A percentile compares a stretch with the other conserved stretches of the same genome.
phyloP scores from a whole-genome alignment of 2,888 invertebrate genomes.

The Hyles lineata region DNA sequence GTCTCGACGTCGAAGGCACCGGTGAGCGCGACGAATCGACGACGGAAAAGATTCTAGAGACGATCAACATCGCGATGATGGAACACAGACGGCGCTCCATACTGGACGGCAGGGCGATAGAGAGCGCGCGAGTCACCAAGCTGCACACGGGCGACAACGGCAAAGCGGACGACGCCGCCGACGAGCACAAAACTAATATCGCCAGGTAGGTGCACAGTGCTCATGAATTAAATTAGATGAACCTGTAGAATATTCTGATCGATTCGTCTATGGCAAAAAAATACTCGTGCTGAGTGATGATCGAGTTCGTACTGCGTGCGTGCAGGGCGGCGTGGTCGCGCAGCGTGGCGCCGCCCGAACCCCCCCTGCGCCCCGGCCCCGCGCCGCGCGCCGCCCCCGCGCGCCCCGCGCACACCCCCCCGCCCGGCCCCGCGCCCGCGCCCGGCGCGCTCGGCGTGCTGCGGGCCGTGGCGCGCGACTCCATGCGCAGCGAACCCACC shows the following conservation, averaged over 20 bases:
- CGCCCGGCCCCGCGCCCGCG: conserved; percentile 33
- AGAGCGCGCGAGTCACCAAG: conserved; percentile 28
- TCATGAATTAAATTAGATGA: not conserved
- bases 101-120: conserved; percentile 34
- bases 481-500: conserved; percentile 38
- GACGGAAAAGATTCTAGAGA: conserved; percentile 57
- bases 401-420: conserved; percentile 53
- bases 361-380: conserved; percentile 34
- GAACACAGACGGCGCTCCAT: conserved; percentile 54
- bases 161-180: conserved; percentile 5
- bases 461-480: conserved; percentile 49
- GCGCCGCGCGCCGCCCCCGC: conserved; percentile 30
- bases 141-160: conserved; percentile 24
- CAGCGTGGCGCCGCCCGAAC: conserved; percentile 37
- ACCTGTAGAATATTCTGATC: too few relatives aligned
- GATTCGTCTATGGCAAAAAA: too few relatives aligned
- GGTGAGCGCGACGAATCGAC: conserved; percentile 40
- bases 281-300: too few relatives aligned
- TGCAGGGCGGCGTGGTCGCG: conserved; percentile 24
- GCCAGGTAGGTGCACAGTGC: conserved; percentile 4
- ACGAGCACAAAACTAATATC: conserved; percentile 4
- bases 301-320: not conserved
- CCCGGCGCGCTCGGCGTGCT: conserved; percentile 46
- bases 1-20: conserved; percentile 32
- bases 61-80: conserved; percentile 65